Evolutionary conservation across 2,888 invertebrate species (phyloP).

Genomic region (Aphodius sticticus): DNA sequence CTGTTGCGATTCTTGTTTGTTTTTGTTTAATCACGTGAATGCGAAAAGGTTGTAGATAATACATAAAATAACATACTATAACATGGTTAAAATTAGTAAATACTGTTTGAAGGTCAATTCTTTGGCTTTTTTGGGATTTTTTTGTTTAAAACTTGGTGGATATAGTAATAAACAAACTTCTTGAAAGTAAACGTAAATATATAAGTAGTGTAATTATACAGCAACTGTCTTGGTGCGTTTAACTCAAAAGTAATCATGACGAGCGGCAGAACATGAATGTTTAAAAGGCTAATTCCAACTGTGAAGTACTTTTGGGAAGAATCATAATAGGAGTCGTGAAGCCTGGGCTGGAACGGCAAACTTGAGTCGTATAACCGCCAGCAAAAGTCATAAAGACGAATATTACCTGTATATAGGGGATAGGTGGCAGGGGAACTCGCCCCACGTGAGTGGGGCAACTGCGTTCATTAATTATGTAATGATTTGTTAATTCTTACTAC

Average conservation of each 20-base stretch:
- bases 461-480: conserved; percentile 38
- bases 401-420: conserved; percentile 4
- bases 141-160: no score
- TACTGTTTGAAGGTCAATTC: no score
- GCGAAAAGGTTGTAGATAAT: no score
- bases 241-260: background rate
- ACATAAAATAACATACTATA: no score
- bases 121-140: no score
- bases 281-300: conserved; percentile 4
- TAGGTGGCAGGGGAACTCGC: background rate
- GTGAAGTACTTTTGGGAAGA: conserved; percentile 4
- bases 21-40: no score
- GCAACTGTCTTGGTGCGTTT: background rate
- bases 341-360: background rate
- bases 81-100: no score
- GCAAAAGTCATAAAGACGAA: background rate
- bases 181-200: background rate
- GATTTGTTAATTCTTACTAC: conserved; percentile 40
- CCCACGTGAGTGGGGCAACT: conserved; percentile 10
- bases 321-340: background rate
- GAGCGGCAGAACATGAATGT: background rate
- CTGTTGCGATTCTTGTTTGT: no score
- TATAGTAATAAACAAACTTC: no score
- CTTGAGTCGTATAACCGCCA: background rate
- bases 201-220: background rate